Evolutionary conservation across 2,797 vertebrate species (phyloP).

Genomic region (Prionace glauca): DNA sequence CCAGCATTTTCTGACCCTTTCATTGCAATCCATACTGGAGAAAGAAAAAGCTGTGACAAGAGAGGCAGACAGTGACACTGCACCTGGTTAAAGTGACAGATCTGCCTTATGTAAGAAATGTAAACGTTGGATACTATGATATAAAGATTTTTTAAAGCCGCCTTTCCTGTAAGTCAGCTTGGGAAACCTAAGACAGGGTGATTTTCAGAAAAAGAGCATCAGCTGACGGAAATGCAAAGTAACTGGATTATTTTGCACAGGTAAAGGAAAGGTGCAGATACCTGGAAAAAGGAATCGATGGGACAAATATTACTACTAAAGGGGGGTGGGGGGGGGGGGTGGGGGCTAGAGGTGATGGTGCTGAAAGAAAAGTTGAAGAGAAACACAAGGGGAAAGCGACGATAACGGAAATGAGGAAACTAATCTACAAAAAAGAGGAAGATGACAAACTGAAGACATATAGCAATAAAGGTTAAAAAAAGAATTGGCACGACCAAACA

Average conservation of each 20-base stretch:
- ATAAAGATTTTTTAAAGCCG: neutral
- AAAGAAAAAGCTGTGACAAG: neutral
- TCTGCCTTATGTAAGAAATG: neutral
- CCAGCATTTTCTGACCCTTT: neutral
- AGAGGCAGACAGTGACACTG: neutral
- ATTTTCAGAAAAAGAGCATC: neutral
- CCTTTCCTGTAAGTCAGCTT: neutral
- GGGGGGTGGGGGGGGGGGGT: neutral
- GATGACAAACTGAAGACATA: neutral
- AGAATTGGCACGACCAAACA: neutral
- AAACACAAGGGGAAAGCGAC: conserved; percentile 18
- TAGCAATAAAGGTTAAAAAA: neutral
- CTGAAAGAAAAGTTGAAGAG: neutral
- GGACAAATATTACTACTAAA: neutral
- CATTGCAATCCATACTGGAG: neutral
- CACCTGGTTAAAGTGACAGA: neutral
- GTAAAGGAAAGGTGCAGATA: neutral
- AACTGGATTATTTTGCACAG: neutral
- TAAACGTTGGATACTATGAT: neutral
- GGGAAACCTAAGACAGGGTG: neutral
- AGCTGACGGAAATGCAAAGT: neutral
- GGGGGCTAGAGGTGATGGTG: neutral
- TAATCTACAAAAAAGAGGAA: conserved; percentile 25
- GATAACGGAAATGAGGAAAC: conserved; percentile 37
- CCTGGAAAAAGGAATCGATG: neutral